Evolutionary conservation across 2,888 invertebrate species (phyloP), one percentile per base, ranked within the genome.

Genomic region (Phytoseiulus persimilis): DNA sequence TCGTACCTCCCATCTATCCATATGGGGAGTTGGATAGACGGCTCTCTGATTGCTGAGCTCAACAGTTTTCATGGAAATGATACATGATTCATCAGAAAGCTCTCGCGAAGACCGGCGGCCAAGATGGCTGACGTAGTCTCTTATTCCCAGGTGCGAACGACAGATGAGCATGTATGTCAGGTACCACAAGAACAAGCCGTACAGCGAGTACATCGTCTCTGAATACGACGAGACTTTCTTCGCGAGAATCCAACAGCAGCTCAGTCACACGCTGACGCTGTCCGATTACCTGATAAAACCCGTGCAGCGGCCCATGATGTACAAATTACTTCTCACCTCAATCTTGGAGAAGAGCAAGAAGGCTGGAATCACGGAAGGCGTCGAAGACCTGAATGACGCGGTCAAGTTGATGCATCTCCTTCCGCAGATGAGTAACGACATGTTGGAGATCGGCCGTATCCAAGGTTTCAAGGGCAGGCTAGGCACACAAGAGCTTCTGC

Each of bases 141-240:
- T 39, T 39, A 6, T 9, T 39, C 39, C 95, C 91, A 95, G 95
- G 90, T 96, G 97, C 94, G 97, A 98, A 93, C 95, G 97, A 91
- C 96, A 97, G 92, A 94, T 99, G 92, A 96, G 96, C 93, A 97
- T 98, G 95, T 99, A 99, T 94, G 97, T 98, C 91, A 96, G 96
- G 90, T 99, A 99, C 94, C 99, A 99, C 94, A 97, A 99, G 93
- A 99, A 99, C 93, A 99, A 99, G 93, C 98, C 98, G 31, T 96
- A 98, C 92, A 98, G 98, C 33, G 99, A 99, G 93, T 98, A 96
- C 93, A 97, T 99, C 92, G 98, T 99, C 83, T 96, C 97, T n/a
- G 98, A 98, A 92, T 95, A 97, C 93, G 94, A 95, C 92, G 96
- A 97, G 92, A 95, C 95, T 32, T 98, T 96, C 93, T 98, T 98